Percentiles rank a stretch among this genome's conserved stretches.
Evolutionary conservation across 2,888 invertebrate genomes (phyloP).

Genomic region (Leucoptera coffeella): DNA sequence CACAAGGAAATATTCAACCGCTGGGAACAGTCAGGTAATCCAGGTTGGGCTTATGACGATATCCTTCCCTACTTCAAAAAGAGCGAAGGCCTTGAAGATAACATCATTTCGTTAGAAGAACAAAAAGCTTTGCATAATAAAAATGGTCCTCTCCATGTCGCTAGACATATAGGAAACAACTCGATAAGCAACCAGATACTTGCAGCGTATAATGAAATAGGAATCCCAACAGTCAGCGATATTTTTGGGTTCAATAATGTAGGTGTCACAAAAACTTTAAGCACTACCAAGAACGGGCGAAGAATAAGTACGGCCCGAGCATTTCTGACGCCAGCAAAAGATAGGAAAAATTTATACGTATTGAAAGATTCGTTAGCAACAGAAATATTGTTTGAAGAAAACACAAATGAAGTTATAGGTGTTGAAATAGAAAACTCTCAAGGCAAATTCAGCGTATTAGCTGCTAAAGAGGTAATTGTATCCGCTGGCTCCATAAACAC

Average conservation of each 20-base stretch:
- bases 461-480: no score
- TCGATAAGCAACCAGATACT: constrained; percentile 8
- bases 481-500: no score
- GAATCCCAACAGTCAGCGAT: constrained; percentile 57
- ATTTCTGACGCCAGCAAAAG: constrained; percentile 41
- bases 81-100: constrained; percentile 5
- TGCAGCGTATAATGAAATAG: constrained; percentile 19
- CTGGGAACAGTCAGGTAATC: constrained; percentile 30
- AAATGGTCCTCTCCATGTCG: constrained; percentile 21
- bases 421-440: constrained; percentile 17
- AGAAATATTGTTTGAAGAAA: constrained; percentile 26
- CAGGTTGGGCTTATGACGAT: constrained; percentile 57
- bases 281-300: constrained; percentile 60
- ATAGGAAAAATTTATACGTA: constrained; percentile 13
- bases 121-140: constrained; percentile 10
- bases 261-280: constrained; percentile 72
- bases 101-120: constrained; percentile 3
- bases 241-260: no score
- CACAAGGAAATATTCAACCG: constrained; percentile 51
- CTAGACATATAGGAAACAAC: constrained; percentile 14
- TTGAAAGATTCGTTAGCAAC: constrained; percentile 28
- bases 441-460: constrained; percentile 10
- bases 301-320: constrained; percentile 69
- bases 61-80: constrained; percentile 51
- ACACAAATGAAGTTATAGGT: constrained; percentile 18